A percentile compares a stretch with the other conserved stretches of the same genome.
Evolutionary conservation across 2,797 vertebrate genomes (phyloP).

Genomic region (Sparidentex hasta): DNA sequence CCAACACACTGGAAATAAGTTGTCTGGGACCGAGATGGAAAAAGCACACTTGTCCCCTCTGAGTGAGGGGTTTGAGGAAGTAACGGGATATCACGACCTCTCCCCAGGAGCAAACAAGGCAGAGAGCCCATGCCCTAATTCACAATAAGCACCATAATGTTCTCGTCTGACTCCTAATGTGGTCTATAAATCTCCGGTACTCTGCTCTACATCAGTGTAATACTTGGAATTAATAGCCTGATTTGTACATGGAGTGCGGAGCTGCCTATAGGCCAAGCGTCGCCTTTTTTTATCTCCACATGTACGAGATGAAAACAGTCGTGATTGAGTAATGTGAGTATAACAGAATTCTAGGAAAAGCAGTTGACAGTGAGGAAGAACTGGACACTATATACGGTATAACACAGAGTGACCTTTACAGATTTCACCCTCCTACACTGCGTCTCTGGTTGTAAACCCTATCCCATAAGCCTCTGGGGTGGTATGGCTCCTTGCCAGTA

Average conservation of each 20-base stretch:
- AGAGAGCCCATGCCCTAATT: slow-evolving; percentile 76
- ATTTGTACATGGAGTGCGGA: slow-evolving; percentile 51
- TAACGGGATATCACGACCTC: slow-evolving; percentile 76
- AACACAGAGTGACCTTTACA: slow-evolving; percentile 69
- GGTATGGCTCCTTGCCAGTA: slow-evolving; percentile 83
- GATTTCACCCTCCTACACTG: slow-evolving; percentile 71
- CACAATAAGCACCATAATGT: slow-evolving; percentile 79
- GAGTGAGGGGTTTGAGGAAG: slow-evolving; percentile 74
- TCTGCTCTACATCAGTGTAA: slow-evolving; percentile 77
- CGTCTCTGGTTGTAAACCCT: slow-evolving; percentile 74
- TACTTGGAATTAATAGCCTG: slow-evolving; percentile 68
- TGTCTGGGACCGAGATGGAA: slow-evolving; percentile 76
- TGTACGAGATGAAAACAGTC: slow-evolving; percentile 53
- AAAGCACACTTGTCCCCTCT: slow-evolving; percentile 80
- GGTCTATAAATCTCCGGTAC: slow-evolving; percentile 78
- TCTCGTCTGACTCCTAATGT: slow-evolving; percentile 79
- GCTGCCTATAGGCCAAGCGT: slow-evolving; percentile 30
- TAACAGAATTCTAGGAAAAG: slow-evolving; percentile 51
- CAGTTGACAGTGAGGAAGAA: slow-evolving; percentile 57
- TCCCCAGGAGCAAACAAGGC: slow-evolving; percentile 78
- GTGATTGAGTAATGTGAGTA: slow-evolving; percentile 51
- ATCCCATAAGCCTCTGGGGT: slow-evolving; percentile 82
- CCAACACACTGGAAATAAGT: slow-evolving; percentile 76
- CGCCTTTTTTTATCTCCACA: slow-evolving; percentile 43
- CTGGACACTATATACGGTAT: slow-evolving; percentile 60